Percentiles rank a stretch among this genome's conserved stretches.
Evolutionary conservation across 2,797 vertebrate genomes (phyloP).

Genomic region (Eulemur albifrons): DNA sequence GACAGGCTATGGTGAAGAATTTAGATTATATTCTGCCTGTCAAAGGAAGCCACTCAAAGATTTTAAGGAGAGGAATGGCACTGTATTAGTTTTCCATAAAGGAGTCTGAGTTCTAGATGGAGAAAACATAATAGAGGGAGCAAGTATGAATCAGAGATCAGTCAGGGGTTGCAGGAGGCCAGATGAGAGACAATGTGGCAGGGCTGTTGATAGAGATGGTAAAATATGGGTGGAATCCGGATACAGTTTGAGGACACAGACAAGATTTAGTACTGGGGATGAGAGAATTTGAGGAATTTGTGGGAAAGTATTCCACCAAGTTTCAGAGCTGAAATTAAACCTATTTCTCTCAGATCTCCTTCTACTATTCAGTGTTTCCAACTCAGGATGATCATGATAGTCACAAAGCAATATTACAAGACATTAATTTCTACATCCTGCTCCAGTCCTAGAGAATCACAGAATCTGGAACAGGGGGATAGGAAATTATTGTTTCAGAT

Average conservation of each 20-base stretch:
- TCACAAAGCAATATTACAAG: accelerated
- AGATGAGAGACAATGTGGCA: neutral
- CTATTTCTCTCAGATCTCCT: neutral
- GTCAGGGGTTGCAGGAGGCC: too few relatives aligned
- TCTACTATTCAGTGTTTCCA: neutral
- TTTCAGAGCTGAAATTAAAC: neutral
- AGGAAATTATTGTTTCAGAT: neutral
- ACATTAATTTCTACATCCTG: neutral
- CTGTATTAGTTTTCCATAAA: neutral
- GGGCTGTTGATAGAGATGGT: neutral
- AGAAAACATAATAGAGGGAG: neutral
- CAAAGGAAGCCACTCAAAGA: neutral
- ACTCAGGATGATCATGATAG: neutral
- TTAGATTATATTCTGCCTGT: neutral
- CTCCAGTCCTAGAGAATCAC: neutral
- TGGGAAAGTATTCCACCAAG: neutral
- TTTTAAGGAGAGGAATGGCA: neutral
- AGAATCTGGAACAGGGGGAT: neutral
- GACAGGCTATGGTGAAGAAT: neutral
- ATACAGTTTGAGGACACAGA: neutral
- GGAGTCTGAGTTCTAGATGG: neutral
- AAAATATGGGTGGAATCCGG: neutral
- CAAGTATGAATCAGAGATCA: neutral
- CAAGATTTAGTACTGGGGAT: neutral
- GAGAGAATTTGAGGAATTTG: neutral